These are phyloP conservation scores for Acromyrmex echinatior DNA, from an alignment of 1,140 invertebrate genomes.

Conservation along the genomic window DNA sequence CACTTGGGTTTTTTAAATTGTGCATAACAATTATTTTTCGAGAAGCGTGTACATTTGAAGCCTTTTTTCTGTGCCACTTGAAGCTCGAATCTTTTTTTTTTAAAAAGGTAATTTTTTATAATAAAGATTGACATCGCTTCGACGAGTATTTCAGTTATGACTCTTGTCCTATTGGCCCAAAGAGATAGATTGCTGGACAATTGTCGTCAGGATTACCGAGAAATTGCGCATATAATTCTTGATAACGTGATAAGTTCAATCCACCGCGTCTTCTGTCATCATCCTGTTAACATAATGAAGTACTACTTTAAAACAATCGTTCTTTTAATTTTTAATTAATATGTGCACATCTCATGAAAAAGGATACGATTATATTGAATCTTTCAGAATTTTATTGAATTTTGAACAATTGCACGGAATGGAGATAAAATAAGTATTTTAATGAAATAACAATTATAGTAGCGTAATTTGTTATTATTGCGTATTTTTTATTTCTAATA, in stretches of 20 bases:
- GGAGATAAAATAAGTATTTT: not conserved
- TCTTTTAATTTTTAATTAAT: not conserved
- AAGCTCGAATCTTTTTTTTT: no score
- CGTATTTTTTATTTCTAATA: not conserved
- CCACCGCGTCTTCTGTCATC: slow-evolving; percentile 93
- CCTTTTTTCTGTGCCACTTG: no score
- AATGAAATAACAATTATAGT: not conserved
- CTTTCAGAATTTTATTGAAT: not conserved
- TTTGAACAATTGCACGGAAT: not conserved
- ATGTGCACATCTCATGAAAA: not conserved
- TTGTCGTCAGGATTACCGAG: slow-evolving; percentile 92
- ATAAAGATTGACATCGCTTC: not conserved
- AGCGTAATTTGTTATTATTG: not conserved
- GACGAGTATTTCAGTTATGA: slow-evolving; percentile 63
- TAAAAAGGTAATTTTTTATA: no score
- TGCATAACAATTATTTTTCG: no score
- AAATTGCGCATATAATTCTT: slow-evolving; percentile 94
- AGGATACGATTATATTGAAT: not conserved
- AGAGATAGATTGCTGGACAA: slow-evolving; percentile 91
- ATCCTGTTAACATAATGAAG: slow-evolving; percentile 88
- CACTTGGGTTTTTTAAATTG: no score
- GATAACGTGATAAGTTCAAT: slow-evolving; percentile 91
- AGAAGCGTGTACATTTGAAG: no score
- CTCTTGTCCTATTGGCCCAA: slow-evolving; percentile 88
- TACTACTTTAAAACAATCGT: not conserved